Conservation (phyloP, 2,888 invertebrate species). For the Limnephilus auricula region DNA sequence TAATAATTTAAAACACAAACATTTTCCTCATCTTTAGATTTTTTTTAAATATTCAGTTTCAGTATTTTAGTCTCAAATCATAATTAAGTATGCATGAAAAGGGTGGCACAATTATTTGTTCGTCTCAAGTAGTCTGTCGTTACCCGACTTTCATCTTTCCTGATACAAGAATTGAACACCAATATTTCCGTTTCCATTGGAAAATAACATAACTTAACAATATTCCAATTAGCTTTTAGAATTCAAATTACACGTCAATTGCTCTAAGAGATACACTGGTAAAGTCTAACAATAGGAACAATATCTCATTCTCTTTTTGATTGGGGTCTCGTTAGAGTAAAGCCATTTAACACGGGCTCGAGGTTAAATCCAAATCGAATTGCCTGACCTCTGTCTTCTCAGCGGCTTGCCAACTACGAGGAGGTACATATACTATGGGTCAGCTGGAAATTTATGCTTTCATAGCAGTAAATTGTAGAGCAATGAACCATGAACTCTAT, state of each 20-base stretch:
- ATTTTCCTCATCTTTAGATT: too few relatives aligned
- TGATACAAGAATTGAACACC: background rate
- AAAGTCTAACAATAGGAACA: background rate
- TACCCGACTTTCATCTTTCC: background rate
- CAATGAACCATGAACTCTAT: slow-evolving; percentile 24
- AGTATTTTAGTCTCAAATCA: too few relatives aligned
- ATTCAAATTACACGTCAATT: background rate
- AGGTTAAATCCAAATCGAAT: slow-evolving; percentile 43
- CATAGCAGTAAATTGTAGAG: slow-evolving; percentile 17
- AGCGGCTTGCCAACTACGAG: slow-evolving; percentile 8
- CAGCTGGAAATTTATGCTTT: slow-evolving; percentile 36
- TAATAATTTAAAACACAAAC: too few relatives aligned
- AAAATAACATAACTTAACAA: background rate
- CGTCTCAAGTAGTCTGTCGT: background rate
- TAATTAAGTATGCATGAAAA: too few relatives aligned
- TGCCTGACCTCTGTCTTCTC: slow-evolving; percentile 38
- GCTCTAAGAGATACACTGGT: background rate
- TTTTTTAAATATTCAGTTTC: too few relatives aligned
- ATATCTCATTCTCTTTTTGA: slow-evolving; percentile 34
- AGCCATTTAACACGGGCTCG: slow-evolving; percentile 42
- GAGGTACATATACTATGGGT: slow-evolving; percentile 8
- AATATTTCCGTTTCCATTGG: background rate
- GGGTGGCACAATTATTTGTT: too few relatives aligned
- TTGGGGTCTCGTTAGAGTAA: slow-evolving; percentile 36
- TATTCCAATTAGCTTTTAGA: background rate